These are phyloP conservation scores for Eumeta japonica DNA, from an alignment of 1,140 invertebrate genomes.

Conservation along the genomic window DNA sequence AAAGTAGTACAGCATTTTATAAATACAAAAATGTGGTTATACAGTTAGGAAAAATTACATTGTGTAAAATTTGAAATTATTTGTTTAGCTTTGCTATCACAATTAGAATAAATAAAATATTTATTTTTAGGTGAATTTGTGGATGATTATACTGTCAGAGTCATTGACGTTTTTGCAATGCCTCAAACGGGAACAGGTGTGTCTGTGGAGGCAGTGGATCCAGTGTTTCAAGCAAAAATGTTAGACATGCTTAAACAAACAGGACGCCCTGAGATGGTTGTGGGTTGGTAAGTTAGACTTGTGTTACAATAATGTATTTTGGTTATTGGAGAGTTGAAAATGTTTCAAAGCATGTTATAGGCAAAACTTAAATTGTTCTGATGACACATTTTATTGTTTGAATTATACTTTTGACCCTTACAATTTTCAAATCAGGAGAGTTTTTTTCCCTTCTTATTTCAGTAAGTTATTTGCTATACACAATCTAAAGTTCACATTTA, in stretches of 20 bases:
- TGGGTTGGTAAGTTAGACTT: slow-evolving; percentile 90
- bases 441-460: too few species aligned
- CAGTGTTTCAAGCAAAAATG: slow-evolving; percentile 99
- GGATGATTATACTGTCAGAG: slow-evolving; percentile 98
- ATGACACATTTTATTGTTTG: background rate
- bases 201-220: slow-evolving; percentile 99
- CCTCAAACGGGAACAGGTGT: slow-evolving; percentile 96
- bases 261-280: slow-evolving; percentile 98
- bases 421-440: too few species aligned
- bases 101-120: slow-evolving; percentile 5
- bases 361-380: background rate
- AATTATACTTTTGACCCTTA: background rate
- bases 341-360: background rate
- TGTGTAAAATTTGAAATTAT: too few species aligned
- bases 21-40: too few species aligned
- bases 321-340: background rate
- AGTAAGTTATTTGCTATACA: too few species aligned
- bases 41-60: too few species aligned
- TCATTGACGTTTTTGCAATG: slow-evolving; percentile 99
- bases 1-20: too few species aligned
- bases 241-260: slow-evolving; percentile 99
- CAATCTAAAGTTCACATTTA: too few species aligned
- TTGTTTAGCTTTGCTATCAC: too few species aligned
- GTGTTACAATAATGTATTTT: too few species aligned
- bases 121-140: slow-evolving; percentile 86